These are phyloP conservation scores for Pteria penguin DNA, from an alignment of 2,888 invertebrate genomes.

Conservation along the genomic window DNA sequence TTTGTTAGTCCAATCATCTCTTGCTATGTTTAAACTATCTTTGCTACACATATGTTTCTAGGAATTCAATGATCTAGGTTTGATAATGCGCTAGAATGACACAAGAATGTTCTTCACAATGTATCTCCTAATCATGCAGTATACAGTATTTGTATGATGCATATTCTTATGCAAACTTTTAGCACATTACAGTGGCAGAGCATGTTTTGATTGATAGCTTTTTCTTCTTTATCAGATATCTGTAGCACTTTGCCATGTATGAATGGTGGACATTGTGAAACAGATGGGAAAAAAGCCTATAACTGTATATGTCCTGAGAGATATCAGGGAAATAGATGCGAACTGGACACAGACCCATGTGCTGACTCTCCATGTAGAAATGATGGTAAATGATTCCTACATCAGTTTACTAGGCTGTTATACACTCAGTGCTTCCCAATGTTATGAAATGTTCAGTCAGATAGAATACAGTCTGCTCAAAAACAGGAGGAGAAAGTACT, in stretches of 20 bases:
- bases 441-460: no score
- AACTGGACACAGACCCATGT: constrained; percentile 85
- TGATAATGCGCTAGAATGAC: no score
- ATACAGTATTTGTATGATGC: background rate
- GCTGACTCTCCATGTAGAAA: constrained; percentile 68
- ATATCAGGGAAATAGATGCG: constrained; percentile 89
- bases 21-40: no score
- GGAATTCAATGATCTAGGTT: no score
- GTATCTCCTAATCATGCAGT: background rate
- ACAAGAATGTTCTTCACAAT: background rate
- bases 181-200: background rate
- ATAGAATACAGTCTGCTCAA: no score
- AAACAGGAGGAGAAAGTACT: no score
- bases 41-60: no score
- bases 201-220: background rate
- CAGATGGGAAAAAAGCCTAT: constrained; percentile 83
- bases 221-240: constrained; percentile 59
- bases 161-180: background rate
- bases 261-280: constrained; percentile 86
- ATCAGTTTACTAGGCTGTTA: background rate
- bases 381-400: constrained; percentile 55
- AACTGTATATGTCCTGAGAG: constrained; percentile 90
- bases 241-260: constrained; percentile 87
- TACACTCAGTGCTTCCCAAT: no score
- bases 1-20: no score